These are phyloP conservation scores for Trichogramma evanescens DNA, from an alignment of 2,888 invertebrate genomes.

Conservation along the genomic window DNA sequence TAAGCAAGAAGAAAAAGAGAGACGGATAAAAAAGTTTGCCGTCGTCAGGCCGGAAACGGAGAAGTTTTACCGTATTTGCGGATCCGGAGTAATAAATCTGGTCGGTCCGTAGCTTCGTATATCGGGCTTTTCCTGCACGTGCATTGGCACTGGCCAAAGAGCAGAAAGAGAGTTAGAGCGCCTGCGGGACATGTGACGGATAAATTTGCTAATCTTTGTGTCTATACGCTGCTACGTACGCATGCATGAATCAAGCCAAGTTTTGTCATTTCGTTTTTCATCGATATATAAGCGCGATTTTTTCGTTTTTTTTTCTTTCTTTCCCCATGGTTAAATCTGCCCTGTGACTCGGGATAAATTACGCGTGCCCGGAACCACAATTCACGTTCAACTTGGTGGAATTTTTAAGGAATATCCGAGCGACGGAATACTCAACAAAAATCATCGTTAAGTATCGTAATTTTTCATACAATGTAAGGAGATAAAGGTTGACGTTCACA, in stretches of 20 bases:
- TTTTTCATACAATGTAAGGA: no score
- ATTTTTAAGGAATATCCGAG: no score
- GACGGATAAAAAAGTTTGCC: background rate
- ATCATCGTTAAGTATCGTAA: no score
- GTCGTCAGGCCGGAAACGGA: constrained; percentile 42
- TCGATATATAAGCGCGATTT: no score
- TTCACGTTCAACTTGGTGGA: no score
- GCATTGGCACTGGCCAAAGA: constrained; percentile 29
- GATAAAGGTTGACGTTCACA: no score
- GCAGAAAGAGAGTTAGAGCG: constrained; percentile 22
- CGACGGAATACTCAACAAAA: no score
- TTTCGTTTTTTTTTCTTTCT: no score
- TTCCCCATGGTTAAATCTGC: no score
- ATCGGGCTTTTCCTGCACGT: constrained; percentile 20
- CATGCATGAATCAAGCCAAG: no score
- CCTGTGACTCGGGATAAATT: no score
- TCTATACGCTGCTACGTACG: background rate
- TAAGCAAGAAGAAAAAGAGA: background rate
- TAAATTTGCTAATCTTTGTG: constrained; percentile 18
- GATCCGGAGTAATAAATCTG: constrained; percentile 46
- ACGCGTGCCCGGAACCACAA: no score
- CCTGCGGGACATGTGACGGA: constrained; percentile 24
- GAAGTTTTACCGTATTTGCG: constrained; percentile 48
- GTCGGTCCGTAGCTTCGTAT: constrained; percentile 29
- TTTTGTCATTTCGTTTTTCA: background rate